Evolutionary conservation across 1,140 invertebrate genomes (phyloP).

Genomic region (Hirudo medicinalis): DNA sequence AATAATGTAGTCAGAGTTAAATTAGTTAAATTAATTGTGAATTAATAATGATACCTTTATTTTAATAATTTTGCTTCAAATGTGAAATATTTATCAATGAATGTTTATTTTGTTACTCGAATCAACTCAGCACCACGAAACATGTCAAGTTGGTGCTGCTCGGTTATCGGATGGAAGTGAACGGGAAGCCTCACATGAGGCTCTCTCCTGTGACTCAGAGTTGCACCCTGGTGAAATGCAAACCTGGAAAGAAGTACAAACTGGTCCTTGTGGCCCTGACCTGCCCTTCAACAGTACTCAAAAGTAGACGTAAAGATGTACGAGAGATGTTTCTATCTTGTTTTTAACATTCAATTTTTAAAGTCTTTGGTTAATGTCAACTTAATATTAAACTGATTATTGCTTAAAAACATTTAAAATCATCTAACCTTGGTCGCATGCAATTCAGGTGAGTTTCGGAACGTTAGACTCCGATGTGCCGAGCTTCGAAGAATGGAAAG

Average conservation of each 20-base stretch:
- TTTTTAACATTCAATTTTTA: no score
- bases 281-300: slow-evolving; percentile 33
- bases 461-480: background rate
- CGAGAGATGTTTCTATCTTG: background rate
- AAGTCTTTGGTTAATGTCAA: no score
- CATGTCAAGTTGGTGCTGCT: slow-evolving; percentile 35
- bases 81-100: no score
- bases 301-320: slow-evolving; percentile 34
- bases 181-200: slow-evolving; percentile 36
- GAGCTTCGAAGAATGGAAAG: background rate
- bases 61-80: no score
- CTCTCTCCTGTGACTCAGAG: slow-evolving; percentile 32
- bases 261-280: slow-evolving; percentile 38
- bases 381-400: no score
- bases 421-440: no score
- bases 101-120: no score
- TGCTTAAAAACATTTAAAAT: no score
- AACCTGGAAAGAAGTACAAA: slow-evolving; percentile 35
- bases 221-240: slow-evolving; percentile 40
- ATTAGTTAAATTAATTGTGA: no score
- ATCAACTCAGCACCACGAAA: slow-evolving; percentile 19
- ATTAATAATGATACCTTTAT: no score
- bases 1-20: no score
- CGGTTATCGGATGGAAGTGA: slow-evolving; percentile 41
- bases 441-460: no score